Conservation (phyloP, 2,113 vertebrate genomes). For the Cynoglossus semilaevis region DNA sequence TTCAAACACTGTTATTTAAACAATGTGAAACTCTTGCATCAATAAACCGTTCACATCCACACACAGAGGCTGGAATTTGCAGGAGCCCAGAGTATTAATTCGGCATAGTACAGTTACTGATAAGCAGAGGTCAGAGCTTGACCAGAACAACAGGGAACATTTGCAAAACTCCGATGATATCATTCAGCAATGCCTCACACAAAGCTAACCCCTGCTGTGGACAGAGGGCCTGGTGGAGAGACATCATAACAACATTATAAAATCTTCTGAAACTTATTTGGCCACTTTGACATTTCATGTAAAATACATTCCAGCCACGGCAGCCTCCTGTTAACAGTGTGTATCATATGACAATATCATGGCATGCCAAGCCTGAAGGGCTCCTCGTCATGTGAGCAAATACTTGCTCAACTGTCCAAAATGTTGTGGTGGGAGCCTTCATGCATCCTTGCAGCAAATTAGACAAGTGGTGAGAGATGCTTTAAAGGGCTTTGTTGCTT, state of each 20-base stretch:
- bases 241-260: not conserved
- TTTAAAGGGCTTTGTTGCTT: constrained; percentile 20
- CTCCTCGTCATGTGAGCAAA: constrained; percentile 12
- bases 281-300: not conserved
- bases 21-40: not conserved
- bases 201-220: not conserved
- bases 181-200: constrained; percentile 18
- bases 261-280: not conserved
- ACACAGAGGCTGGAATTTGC: not conserved
- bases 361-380: not conserved
- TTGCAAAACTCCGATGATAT: constrained; percentile 17
- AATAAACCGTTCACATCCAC: not conserved
- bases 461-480: constrained; percentile 43
- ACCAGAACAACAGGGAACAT: constrained; percentile 20
- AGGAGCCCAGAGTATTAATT: constrained; percentile 4
- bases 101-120: constrained; percentile 6
- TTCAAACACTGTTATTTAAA: too few species aligned
- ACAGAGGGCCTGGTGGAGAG: not conserved
- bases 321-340: not conserved
- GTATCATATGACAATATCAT: not conserved
- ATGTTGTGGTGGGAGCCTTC: not conserved
- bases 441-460: constrained; percentile 23
- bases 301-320: constrained; percentile 2
- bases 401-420: not conserved
- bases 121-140: not conserved